phyloP scores from a whole-genome alignment of 1,140 invertebrate species.

The Zaprionus vittiger region DNA sequence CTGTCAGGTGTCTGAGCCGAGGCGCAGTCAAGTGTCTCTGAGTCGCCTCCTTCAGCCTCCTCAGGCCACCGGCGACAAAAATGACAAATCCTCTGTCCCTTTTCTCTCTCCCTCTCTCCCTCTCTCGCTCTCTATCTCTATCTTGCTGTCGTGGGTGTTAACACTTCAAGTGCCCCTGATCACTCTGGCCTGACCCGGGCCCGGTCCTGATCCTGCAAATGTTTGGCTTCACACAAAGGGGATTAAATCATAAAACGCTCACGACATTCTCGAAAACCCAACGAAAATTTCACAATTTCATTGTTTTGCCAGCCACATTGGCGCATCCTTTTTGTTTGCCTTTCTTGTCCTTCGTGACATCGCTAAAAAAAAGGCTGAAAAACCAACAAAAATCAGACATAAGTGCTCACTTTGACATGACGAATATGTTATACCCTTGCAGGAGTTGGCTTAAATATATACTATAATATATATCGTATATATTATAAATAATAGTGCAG shows the following conservation, averaged over 20 bases:
- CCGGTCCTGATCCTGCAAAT: constrained; percentile 57
- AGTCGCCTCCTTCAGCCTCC: constrained; percentile 6
- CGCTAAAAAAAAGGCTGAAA: constrained; percentile 43
- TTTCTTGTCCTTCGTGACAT: constrained; percentile 41
- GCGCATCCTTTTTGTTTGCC: constrained; percentile 56
- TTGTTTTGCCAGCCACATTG: constrained; percentile 73
- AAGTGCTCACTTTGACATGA: too few relatives aligned
- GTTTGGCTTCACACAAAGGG: constrained; percentile 73
- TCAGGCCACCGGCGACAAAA: constrained; percentile 51
- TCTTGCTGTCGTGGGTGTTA: constrained; percentile 47
- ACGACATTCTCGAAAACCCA: constrained; percentile 57
- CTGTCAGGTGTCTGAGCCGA: constrained; percentile 47
- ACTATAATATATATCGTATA: too few relatives aligned
- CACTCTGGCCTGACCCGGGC: constrained; percentile 6
- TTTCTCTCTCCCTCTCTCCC: constrained; percentile 1
- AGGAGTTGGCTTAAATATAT: too few relatives aligned
- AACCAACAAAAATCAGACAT: not conserved
- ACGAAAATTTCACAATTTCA: constrained; percentile 62
- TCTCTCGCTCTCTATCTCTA: not conserved
- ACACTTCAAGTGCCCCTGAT: constrained; percentile 46
- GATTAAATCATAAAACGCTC: constrained; percentile 73
- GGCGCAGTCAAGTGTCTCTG: constrained; percentile 47
- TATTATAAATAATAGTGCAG: too few relatives aligned
- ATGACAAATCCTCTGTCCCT: constrained; percentile 41
- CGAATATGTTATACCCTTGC: too few relatives aligned